Conservation (phyloP, 30 jellyfish, hydroid and myxozoan genomes). For the Calvadosia cruxmelitensis region DNA sequence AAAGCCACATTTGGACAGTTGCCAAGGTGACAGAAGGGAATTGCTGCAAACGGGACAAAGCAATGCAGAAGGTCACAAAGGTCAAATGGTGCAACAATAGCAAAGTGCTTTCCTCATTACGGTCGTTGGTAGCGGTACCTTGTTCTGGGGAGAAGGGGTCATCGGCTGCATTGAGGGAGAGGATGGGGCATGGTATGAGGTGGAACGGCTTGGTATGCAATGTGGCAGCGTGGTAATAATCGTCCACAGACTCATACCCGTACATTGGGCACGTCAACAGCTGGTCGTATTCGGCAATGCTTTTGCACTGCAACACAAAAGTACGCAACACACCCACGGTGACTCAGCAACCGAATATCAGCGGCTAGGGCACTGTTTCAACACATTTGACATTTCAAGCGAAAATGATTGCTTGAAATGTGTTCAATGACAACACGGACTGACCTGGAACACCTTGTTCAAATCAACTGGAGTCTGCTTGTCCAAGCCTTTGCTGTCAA, state of each 20-base stretch:
- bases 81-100: too few species aligned
- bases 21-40: slow-evolving; percentile 54
- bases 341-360: too few species aligned
- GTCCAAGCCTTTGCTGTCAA: too few species aligned
- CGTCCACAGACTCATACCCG: slow-evolving; percentile 53
- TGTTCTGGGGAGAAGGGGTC: slow-evolving; percentile 93
- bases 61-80: too few species aligned
- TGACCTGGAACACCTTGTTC: too few species aligned
- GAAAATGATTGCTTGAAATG: too few species aligned
- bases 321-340: too few species aligned
- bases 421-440: too few species aligned
- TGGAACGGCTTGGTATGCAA: slow-evolving; percentile 67
- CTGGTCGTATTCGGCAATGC: slow-evolving; percentile 27
- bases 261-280: slow-evolving; percentile 67
- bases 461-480: too few species aligned
- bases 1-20: slow-evolving; percentile 61
- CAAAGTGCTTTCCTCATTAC: background rate
- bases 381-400: too few species aligned
- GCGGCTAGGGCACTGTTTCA: too few species aligned
- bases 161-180: slow-evolving; percentile 74
- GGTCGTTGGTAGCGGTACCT: slow-evolving; percentile 17
- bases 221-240: slow-evolving; percentile 75
- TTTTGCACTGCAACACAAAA: too few species aligned
- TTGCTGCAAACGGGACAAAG: slow-evolving; percentile 29
- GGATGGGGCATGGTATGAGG: slow-evolving; percentile 61